These are phyloP conservation scores for Ypsolopha scabrella DNA, from an alignment of 2,888 invertebrate species.

Conservation along the genomic window DNA sequence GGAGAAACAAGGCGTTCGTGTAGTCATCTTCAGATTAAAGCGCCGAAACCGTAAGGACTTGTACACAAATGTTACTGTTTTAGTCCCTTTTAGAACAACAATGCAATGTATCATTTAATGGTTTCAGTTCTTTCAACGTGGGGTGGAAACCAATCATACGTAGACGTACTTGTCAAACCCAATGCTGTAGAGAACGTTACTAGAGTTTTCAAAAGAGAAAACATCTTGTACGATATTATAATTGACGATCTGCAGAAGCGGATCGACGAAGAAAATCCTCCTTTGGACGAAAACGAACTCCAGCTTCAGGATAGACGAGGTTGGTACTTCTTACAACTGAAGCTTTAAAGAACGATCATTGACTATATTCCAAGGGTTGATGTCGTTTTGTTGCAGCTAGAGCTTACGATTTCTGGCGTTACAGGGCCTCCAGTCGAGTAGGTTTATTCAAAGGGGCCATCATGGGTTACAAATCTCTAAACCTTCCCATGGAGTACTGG, in stretches of 20 bases:
- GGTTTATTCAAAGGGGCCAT: conserved; percentile 49
- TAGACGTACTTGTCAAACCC: conserved; percentile 80
- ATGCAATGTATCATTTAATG: neutral
- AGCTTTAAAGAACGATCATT: conserved; percentile 4
- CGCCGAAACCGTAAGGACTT: conserved; percentile 45
- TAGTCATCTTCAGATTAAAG: conserved; percentile 34
- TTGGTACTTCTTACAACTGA: conserved; percentile 31
- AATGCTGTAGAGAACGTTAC: conserved; percentile 74
- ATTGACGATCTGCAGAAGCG: conserved; percentile 83
- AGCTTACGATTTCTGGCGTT: conserved; percentile 71
- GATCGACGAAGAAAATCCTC: conserved; percentile 85
- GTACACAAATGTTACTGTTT: too few relatives aligned
- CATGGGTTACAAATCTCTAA: conserved; percentile 67
- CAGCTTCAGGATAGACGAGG: conserved; percentile 78
- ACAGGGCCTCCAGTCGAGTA: conserved; percentile 56
- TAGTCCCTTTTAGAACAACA: too few relatives aligned
- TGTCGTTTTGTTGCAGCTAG: conserved; percentile 65
- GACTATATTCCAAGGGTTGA: conserved; percentile 46
- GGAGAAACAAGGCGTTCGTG: conserved; percentile 55
- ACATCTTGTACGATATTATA: conserved; percentile 76
- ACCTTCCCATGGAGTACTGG: conserved; percentile 70
- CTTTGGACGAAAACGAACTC: conserved; percentile 73
- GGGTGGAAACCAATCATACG: conserved; percentile 72
- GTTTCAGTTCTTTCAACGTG: conserved; percentile 72
- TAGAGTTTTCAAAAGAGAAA: conserved; percentile 70